Base-by-base conservation (phyloP, 2,113 vertebrate genomes). In the Eptatretus burgeri region DNA sequence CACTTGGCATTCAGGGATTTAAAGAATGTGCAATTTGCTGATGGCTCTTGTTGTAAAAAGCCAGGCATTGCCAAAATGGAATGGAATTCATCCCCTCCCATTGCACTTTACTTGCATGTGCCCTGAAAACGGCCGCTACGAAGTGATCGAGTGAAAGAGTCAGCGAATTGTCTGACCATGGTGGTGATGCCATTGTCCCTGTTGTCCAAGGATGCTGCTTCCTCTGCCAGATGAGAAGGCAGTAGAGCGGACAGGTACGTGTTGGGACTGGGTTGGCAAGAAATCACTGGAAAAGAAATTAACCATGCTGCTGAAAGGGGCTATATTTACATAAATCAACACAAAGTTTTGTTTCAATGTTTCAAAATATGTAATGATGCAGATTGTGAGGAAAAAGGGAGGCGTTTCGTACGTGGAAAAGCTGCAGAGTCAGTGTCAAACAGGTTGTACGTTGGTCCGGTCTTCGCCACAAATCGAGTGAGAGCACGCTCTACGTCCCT, bases 401-500 rank as follows among this genome's bases (percentile, higher is more conserved):
- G 19, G 14, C 2, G 3, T 65, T 65, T 69, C 82, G 83, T 69
- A 95, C 91, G 5, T 62, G 91, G 91, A 72, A 94, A 98, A 0
- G 85, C 79, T 67, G 81, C 86, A 70, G 93, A 71, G 9, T 98
- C 91, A 5, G 93, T 84, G 70, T 87, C 93, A 74, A 98, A 98
- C 27, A 98, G 83, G 65, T 83, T 93, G 72, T 98, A 81, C 0
- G 91, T 98, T 69, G 94, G 84, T 49, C 91, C 88, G 0, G 91
- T 98, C 72, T 98, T 98, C 66, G 91, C 91, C 86, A 98, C 95
- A 71, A 98, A 98, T 2, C 91, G 82, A 0, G 91, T 98, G 49
- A 98, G 83, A 0, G 91, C 91, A 41, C 91, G 78, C 16, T 98
- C 91, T 62, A 98, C 91, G 0, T 98, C 88, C 1, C 91, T 74